Base-by-base conservation (phyloP, 2,113 vertebrate species). In the Alligator sinensis region DNA sequence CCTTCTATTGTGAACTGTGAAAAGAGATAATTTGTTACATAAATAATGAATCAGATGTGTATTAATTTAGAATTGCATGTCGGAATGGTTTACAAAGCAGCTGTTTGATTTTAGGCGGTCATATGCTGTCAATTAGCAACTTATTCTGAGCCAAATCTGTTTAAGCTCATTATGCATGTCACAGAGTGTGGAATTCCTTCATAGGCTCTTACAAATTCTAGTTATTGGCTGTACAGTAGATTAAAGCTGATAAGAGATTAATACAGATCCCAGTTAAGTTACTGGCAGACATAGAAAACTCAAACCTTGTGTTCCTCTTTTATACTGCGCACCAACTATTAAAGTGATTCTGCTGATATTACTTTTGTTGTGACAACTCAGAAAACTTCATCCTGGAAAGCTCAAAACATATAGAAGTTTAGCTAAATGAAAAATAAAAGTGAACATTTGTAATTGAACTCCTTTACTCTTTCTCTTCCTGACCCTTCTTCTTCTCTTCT, bases 1-100 rank as follows among this genome's bases (percentile, higher is more conserved):
- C 88, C 90, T 89, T 58, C 77, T 84, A 96, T 97, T 94, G 93
- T 92, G 95, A 93, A 80, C 92, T 90, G 81, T 81, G 87, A 95
- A 95, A 95, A 82, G 76, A 95, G 96, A 96, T 92, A 96, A 96
- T 96, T 95, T 95, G 94, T 97, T 95, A 87, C 93, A 84, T 97
- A 96, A 97, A 97, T 97, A 97, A 96, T 97, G 92, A 97, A 97
- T 96, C 94, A 91, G 95, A 93, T 84, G 87, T 91, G 90, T 97
- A 96, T 96, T 95, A 47, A 59, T 81, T 74, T 95, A 95, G 92
- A 97, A 95, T 84, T 91, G 54, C 75, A 95, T 96, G 95, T 96
- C 83, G 87, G 89, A 96, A 94, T 83, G 82, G 92, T 62, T 90
- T 95, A 89, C 75, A 94, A 91, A 95, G 94, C 92, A 84, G 79